Evolutionary conservation across 2,113 vertebrate species (phyloP), one percentile per base, ranked within the genome.

Genomic region (Monopterus albus): DNA sequence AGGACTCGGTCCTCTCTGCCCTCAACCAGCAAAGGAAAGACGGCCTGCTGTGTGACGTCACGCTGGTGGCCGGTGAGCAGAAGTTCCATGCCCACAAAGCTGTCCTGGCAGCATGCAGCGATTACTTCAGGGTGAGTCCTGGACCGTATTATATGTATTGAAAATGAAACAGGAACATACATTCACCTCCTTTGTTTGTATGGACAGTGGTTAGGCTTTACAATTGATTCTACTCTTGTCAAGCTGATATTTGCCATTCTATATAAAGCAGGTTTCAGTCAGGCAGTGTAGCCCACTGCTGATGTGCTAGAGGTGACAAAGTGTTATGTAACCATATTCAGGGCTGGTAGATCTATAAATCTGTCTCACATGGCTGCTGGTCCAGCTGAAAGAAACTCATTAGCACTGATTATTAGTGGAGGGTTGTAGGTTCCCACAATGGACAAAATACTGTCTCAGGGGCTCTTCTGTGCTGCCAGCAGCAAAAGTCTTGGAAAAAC

Each of bases 11-110:
- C 60, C 91, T 99, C 66, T 93, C 96, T 31, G 97, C 97, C 11
- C 92, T 99, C 89, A 99, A 99, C 82, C 97, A 98, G 68, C 97
- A 99, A 88, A 95, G 97, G 85, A 96, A 95, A 25, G 97, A 98
- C 6, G 97, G 97, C 47, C 89, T 97, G 70, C 94, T 99, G 62
- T 99, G 97, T 3, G 97, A 99, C 33, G 94, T 99, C 86, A 99
- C 96, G 18, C 92, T 99, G 66, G 94, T 99, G 62, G 97, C 97
- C 0, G 96, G 95, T 63, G 96, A 99, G 40, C 95, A 98, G 91
- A 99, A 98, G 91, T 99, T 99, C 83, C 97, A 96, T 0, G 96
- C 96, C 31, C 97, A 99, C 87, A 98, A 97, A 88, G 97, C 97
- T 0, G 96, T 99, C 36, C 91, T 99, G 45, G 97, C 97, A 26